Evolutionary conservation across 2,888 invertebrate genomes (phyloP).

Genomic region (Pollenia angustigena): DNA sequence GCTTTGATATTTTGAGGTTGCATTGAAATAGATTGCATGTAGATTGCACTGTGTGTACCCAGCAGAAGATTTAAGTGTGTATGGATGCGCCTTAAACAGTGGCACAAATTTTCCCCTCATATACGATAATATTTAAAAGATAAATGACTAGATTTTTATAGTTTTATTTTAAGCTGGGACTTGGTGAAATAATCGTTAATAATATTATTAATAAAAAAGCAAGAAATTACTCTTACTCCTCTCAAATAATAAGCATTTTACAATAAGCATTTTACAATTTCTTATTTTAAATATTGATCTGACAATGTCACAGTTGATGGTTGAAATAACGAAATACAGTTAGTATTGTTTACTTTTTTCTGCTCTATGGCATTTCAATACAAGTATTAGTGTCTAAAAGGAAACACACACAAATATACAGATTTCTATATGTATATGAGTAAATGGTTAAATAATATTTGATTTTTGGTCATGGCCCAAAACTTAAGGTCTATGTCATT

Average conservation of each 20-base stretch:
- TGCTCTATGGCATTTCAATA: conserved; percentile 15
- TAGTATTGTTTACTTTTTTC: conserved; percentile 10
- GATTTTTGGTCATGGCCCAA: conserved; percentile 59
- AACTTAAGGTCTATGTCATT: conserved; percentile 52
- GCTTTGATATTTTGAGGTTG: no score
- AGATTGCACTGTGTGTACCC: no score
- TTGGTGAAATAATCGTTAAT: no score
- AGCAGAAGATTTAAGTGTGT: no score
- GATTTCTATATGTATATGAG: neutral
- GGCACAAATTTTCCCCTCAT: no score
- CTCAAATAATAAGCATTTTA: neutral
- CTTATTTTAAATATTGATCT: conserved; percentile 44
- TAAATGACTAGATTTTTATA: no score
- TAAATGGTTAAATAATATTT: conserved; percentile 42
- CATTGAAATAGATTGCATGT: no score
- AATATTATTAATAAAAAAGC: no score
- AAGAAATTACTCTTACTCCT: neutral
- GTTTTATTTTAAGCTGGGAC: no score
- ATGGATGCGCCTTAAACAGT: no score
- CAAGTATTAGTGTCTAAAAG: neutral
- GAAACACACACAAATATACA: neutral
- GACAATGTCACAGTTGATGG: conserved; percentile 45
- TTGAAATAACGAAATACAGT: neutral
- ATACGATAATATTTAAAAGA: no score
- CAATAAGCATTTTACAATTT: conserved; percentile 14